Evolutionary conservation across 2,113 vertebrate genomes (phyloP).

Genomic region (Aspiorhynchus laticeps): DNA sequence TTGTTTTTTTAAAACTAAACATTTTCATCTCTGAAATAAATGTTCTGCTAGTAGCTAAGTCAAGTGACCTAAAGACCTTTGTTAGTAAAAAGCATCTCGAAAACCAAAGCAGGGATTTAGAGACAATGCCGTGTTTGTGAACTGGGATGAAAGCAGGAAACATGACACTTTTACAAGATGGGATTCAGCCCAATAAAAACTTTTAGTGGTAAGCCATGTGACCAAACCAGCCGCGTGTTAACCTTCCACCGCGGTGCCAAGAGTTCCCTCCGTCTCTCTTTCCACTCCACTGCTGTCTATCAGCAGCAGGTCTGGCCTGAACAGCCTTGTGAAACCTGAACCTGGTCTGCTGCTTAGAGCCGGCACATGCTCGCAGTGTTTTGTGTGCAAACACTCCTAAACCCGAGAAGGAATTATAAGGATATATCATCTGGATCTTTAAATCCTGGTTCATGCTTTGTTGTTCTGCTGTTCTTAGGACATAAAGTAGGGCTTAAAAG

Average conservation of each 20-base stretch:
- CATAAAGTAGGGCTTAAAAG: background rate
- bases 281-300: background rate
- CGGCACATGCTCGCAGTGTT: background rate
- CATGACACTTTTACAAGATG: too few species aligned
- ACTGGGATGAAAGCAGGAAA: too few species aligned
- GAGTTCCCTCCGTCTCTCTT: background rate
- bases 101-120: too few species aligned
- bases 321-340: constrained; percentile 32
- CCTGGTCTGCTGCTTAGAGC: background rate
- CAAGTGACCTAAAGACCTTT: background rate
- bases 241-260: background rate
- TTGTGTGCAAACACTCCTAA: constrained; percentile 13
- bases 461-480: background rate
- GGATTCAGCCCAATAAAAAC: too few species aligned
- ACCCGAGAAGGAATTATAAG: background rate
- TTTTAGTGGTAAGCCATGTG: too few species aligned
- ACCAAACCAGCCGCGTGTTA: too few species aligned
- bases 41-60: background rate
- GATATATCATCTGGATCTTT: background rate
- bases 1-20: background rate
- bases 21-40: background rate
- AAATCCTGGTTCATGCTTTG: background rate
- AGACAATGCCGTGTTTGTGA: too few species aligned
- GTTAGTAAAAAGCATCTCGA: background rate
- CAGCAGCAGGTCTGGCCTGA: background rate